Conservation (phyloP, 1,140 invertebrate species). For the Drosophila serrata region DNA sequence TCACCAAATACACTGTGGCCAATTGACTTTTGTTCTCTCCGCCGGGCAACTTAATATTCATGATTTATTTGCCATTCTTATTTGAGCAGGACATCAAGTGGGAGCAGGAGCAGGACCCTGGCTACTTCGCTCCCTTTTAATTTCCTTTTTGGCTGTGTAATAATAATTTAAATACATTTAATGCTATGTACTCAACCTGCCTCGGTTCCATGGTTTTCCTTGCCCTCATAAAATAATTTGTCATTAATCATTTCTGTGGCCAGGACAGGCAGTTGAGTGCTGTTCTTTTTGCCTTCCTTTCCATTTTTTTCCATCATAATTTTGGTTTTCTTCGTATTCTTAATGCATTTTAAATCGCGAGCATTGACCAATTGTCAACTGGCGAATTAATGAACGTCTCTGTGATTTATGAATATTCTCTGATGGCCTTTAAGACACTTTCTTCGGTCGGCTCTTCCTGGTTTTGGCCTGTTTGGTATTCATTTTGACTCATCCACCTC, state of each 20-base stretch:
- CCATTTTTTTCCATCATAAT: constrained; percentile 27
- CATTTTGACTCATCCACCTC: constrained; percentile 32
- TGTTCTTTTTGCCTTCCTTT: constrained; percentile 28
- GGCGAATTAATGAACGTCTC: constrained; percentile 66
- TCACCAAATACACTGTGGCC: constrained; percentile 49
- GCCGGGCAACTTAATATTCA: constrained; percentile 66
- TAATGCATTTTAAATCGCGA: constrained; percentile 75
- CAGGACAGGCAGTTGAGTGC: constrained; percentile 37
- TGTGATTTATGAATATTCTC: constrained; percentile 63
- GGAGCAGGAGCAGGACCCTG: not conserved
- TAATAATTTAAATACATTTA: constrained; percentile 75
- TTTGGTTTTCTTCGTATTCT: constrained; percentile 19
- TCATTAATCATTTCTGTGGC: constrained; percentile 72
- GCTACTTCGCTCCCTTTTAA: constrained; percentile 1
- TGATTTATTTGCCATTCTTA: constrained; percentile 71
- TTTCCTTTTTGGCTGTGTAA: constrained; percentile 40
- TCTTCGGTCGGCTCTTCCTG: constrained; percentile 1
- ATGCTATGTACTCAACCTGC: constrained; percentile 53
- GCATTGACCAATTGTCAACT: constrained; percentile 76
- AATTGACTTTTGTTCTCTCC: constrained; percentile 70
- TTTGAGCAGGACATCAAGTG: constrained; percentile 43
- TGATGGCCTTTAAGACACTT: constrained; percentile 11
- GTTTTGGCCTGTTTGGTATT: constrained; percentile 22
- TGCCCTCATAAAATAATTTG: constrained; percentile 72
- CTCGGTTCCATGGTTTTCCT: constrained; percentile 12